A percentile compares a stretch with the other conserved stretches of the same genome.
Conservation (phyloP, 2,797 vertebrate species). For the Brotula barbata region DNA sequence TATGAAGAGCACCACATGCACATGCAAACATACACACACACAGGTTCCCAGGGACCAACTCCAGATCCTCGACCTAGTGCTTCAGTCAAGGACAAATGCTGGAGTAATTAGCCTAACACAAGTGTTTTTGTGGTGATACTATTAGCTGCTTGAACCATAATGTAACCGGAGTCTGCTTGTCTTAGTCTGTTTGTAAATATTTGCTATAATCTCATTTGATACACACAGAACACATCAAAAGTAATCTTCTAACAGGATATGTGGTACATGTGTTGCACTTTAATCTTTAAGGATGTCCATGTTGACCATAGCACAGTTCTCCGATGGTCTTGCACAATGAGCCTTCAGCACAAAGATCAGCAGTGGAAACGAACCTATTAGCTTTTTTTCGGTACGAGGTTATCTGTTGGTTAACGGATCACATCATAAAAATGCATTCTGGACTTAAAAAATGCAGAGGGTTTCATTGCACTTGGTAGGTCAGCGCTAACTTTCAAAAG, state of each 20-base stretch:
- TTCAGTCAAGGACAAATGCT: too few species aligned
- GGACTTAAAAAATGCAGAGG: background rate
- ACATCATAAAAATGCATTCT: slow-evolving; percentile 15
- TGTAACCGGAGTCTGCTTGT: too few species aligned
- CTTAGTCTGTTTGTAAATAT: too few species aligned
- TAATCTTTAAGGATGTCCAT: slow-evolving; percentile 1
- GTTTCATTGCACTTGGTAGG: too few species aligned
- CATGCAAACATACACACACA: too few species aligned
- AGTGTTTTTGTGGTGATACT: too few species aligned
- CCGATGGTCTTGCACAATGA: background rate
- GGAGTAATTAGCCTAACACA: too few species aligned
- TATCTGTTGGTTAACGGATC: slow-evolving; percentile 4
- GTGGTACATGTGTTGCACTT: background rate
- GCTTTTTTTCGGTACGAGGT: background rate
- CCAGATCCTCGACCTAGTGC: too few species aligned
- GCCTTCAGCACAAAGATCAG: background rate
- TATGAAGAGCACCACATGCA: too few species aligned
- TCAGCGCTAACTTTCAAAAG: too few species aligned
- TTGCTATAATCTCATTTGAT: background rate
- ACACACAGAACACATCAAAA: background rate
- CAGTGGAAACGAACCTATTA: background rate
- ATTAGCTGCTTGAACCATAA: too few species aligned
- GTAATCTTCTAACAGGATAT: background rate
- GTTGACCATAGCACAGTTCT: background rate
- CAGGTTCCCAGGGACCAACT: too few species aligned